phyloP scores from a whole-genome alignment of 1,140 invertebrate species.

The Hypsibius dujardini region DNA sequence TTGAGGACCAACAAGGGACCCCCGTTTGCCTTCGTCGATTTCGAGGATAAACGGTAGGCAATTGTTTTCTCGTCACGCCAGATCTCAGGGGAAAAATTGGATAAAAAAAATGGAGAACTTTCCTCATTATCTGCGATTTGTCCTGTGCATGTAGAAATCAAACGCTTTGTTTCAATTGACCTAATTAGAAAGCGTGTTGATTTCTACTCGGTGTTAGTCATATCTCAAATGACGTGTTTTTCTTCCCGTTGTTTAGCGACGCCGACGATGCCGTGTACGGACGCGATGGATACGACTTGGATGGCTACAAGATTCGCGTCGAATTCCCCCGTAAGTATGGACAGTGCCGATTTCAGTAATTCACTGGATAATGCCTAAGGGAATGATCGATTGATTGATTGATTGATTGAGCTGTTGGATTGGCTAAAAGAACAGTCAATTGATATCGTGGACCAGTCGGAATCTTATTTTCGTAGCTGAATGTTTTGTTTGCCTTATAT shows the following conservation, averaged over 20 bases:
- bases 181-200: too few species aligned
- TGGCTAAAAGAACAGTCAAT: too few species aligned
- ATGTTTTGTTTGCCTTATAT: too few species aligned
- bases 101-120: neutral
- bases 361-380: too few species aligned
- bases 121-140: neutral
- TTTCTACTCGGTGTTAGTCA: too few species aligned
- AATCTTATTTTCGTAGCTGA: too few species aligned
- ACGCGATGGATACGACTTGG: slow-evolving; percentile 92
- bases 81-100: neutral
- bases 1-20: slow-evolving; percentile 84
- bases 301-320: slow-evolving; percentile 84
- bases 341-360: slow-evolving; percentile 30
- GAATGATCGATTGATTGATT: too few species aligned
- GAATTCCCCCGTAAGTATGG: slow-evolving; percentile 66
- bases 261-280: slow-evolving; percentile 93
- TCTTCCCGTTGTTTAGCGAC: slow-evolving; percentile 47
- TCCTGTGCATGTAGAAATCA: too few species aligned
- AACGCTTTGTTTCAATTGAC: too few species aligned
- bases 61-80: slow-evolving; percentile 15
- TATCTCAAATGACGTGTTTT: slow-evolving; percentile 17
- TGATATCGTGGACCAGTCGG: too few species aligned
- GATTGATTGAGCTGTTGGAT: too few species aligned
- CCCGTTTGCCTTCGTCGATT: slow-evolving; percentile 98
- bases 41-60: slow-evolving; percentile 77